These are phyloP conservation scores for Styela clava DNA, from an alignment of 23 tunicate genomes.

Conservation along the genomic window DNA sequence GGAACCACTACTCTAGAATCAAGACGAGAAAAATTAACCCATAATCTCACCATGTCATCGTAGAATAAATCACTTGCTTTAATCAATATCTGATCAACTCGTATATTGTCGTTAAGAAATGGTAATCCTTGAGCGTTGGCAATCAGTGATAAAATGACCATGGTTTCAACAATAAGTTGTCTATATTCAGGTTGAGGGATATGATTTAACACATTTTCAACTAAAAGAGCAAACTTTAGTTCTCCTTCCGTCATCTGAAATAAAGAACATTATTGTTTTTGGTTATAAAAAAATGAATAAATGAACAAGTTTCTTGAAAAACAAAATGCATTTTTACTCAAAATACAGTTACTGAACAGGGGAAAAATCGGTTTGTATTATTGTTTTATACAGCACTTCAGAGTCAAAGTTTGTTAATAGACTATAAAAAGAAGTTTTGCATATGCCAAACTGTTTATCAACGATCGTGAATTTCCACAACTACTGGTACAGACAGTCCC, in stretches of 20 bases:
- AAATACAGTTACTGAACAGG: too few species aligned
- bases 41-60: conserved; percentile 63
- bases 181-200: conserved; percentile 95
- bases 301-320: neutral
- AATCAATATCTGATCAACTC: conserved; percentile 52
- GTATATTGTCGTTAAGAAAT: conserved; percentile 63
- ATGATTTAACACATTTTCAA: conserved; percentile 85
- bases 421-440: too few species aligned
- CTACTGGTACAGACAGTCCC: too few species aligned
- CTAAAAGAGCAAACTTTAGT: conserved; percentile 88
- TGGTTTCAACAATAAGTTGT: conserved; percentile 87
- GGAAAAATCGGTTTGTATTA: too few species aligned
- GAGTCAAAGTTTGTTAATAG: too few species aligned
- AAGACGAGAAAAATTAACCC: neutral
- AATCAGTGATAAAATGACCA: conserved; percentile 67
- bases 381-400: too few species aligned
- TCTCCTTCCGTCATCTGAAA: conserved; percentile 92
- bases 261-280: neutral
- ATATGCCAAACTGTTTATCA: too few species aligned
- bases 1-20: too few species aligned
- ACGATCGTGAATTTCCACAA: too few species aligned
- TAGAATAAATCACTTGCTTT: conserved; percentile 65
- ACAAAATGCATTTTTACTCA: too few species aligned
- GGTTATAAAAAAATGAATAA: neutral
- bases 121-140: conserved; percentile 56